Evolutionary conservation across 2,888 invertebrate species (phyloP).

Genomic region (Epirrhoe tristata): DNA sequence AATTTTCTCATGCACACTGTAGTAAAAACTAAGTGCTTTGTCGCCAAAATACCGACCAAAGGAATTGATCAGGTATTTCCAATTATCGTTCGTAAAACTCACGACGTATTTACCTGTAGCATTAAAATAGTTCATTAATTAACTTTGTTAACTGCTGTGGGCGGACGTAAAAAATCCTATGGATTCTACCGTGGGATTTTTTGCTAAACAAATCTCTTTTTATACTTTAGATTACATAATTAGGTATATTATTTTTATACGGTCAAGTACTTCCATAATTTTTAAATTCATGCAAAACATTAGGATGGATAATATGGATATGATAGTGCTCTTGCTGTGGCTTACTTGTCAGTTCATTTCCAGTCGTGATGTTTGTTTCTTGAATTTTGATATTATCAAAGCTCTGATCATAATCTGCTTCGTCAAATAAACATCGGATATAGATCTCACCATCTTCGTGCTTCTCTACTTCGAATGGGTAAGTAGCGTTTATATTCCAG

Average conservation of each 20-base stretch:
- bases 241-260: too few relatives aligned
- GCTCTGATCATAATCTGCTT: background rate
- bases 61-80: background rate
- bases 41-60: background rate
- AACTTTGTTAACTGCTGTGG: too few relatives aligned
- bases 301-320: too few relatives aligned
- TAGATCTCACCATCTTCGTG: background rate
- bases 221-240: too few relatives aligned
- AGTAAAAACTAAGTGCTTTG: background rate
- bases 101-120: background rate
- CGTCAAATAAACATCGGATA: background rate
- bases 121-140: background rate
- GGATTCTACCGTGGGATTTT: too few relatives aligned
- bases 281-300: too few relatives aligned
- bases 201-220: too few relatives aligned
- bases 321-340: background rate
- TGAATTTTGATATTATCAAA: background rate
- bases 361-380: background rate
- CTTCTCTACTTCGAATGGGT: background rate
- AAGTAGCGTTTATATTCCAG: background rate
- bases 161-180: too few relatives aligned
- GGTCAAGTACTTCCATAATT: too few relatives aligned
- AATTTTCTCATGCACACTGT: background rate
- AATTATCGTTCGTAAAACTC: background rate
- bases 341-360: background rate